Percentiles rank a stretch among this genome's conserved stretches.
Conservation (phyloP, 2,797 vertebrate species). For the Aotus griseimembra region DNA sequence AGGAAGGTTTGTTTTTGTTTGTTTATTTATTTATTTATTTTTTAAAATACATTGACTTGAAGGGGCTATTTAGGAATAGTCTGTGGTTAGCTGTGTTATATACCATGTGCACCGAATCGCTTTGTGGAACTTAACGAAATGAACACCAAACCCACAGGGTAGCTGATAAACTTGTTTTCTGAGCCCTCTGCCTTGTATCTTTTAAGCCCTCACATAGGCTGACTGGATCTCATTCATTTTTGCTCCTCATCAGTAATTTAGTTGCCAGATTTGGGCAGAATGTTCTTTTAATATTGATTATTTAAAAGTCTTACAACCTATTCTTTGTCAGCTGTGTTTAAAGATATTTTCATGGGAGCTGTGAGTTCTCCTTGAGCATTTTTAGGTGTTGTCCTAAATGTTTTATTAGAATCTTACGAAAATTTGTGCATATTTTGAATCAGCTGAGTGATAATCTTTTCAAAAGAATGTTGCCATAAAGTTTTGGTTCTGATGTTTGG, state of each 20-base stretch:
- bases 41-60: neutral
- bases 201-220: neutral
- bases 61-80: neutral
- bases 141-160: neutral
- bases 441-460: neutral
- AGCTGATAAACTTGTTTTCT: neutral
- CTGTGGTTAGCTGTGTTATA: neutral
- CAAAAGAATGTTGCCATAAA: neutral
- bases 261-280: neutral
- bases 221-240: neutral
- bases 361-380: neutral
- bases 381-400: neutral
- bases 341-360: constrained; percentile 14
- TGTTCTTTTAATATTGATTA: neutral
- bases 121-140: neutral
- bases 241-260: neutral
- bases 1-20: neutral
- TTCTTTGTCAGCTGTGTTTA: neutral
- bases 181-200: neutral
- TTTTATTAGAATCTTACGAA: neutral
- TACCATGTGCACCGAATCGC: fast-evolving
- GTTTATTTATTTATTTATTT: too few relatives aligned
- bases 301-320: neutral
- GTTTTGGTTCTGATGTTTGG: neutral
- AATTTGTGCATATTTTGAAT: neutral